These are phyloP conservation scores for Gallinago media DNA, from an alignment of 2,113 vertebrate species.

Conservation along the genomic window DNA sequence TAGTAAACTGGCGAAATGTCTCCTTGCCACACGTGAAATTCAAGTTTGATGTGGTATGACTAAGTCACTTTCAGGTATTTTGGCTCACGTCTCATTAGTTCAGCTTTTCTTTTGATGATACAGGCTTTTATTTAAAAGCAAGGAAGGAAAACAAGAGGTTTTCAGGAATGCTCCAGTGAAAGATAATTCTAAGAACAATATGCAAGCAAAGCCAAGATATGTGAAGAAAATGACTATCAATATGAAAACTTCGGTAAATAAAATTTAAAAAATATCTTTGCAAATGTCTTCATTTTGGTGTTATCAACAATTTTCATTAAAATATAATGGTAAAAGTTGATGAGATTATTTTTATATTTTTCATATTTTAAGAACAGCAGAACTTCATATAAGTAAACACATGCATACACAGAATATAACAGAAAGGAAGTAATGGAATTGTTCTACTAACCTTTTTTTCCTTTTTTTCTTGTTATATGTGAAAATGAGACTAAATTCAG, in stretches of 20 bases:
- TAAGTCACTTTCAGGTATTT: conserved; percentile 1
- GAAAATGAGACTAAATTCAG: background rate
- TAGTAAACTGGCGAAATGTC: background rate
- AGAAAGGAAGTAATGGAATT: background rate
- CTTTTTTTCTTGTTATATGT: background rate
- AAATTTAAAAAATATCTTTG: background rate
- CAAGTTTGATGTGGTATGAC: background rate
- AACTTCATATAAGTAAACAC: background rate
- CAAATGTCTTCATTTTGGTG: background rate
- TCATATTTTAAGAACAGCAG: background rate
- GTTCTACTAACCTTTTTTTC: background rate
- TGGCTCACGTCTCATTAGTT: conserved; percentile 21
- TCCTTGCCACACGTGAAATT: background rate
- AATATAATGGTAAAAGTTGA: background rate
- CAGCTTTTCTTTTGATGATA: conserved; percentile 33
- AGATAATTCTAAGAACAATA: background rate
- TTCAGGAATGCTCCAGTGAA: conserved; percentile 6
- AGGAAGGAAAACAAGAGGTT: background rate
- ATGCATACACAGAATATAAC: background rate
- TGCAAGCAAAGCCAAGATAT: background rate
- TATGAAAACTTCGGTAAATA: background rate
- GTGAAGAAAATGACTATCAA: background rate
- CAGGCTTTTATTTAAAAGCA: conserved; percentile 18
- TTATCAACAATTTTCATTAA: background rate
- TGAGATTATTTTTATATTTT: background rate